Evolutionary conservation across 2,888 invertebrate genomes (phyloP).

Genomic region (Drosophila nigritarsus): DNA sequence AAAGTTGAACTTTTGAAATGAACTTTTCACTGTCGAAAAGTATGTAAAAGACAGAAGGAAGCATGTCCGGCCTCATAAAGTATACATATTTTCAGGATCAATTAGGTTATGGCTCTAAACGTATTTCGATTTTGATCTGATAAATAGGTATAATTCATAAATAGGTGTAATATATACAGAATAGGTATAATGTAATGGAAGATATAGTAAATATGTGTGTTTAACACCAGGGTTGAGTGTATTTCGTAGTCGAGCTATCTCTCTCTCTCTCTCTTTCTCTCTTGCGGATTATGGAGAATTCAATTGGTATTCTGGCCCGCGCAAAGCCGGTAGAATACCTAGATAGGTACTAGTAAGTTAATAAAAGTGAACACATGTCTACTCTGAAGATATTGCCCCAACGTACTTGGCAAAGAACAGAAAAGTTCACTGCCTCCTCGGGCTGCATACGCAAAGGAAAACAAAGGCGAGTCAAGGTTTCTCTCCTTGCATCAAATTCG

Average conservation of each 20-base stretch:
- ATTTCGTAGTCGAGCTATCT: background rate
- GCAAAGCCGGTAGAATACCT: background rate
- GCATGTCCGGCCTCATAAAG: background rate
- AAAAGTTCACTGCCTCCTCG: constrained; percentile 70
- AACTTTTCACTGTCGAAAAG: background rate
- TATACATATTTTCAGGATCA: background rate
- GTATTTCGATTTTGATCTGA: too few species aligned
- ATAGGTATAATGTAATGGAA: too few species aligned
- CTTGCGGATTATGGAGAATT: background rate
- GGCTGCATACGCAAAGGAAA: constrained; percentile 40
- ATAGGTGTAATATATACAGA: too few species aligned
- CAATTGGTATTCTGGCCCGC: background rate
- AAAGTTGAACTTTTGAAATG: background rate
- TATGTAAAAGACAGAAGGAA: background rate
- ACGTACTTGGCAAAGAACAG: constrained; percentile 28
- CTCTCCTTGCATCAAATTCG: constrained; percentile 34
- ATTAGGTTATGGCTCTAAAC: too few species aligned
- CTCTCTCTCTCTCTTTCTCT: background rate
- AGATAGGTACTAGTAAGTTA: background rate
- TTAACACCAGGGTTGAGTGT: background rate
- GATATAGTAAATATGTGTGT: background rate
- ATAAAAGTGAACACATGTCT: constrained; percentile 13
- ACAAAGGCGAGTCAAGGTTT: constrained; percentile 77
- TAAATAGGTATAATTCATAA: background rate
- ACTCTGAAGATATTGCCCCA: constrained; percentile 10